These are phyloP conservation scores for Aphodius sticticus DNA, from an alignment of 2,888 invertebrate genomes.

Conservation along the genomic window DNA sequence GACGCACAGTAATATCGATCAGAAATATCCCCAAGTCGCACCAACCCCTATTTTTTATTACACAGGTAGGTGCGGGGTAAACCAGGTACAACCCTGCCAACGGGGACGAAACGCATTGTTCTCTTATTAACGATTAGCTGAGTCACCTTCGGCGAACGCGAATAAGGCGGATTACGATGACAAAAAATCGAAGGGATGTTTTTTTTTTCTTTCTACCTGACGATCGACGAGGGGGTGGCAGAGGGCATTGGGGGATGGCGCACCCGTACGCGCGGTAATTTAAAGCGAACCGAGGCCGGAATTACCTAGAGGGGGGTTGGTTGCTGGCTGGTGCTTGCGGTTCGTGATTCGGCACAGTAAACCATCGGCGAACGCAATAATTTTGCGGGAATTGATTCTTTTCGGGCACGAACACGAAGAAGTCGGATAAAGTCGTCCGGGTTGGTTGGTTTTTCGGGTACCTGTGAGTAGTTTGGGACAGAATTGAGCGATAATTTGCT, in stretches of 20 bases:
- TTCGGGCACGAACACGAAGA: background rate
- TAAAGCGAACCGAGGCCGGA: background rate
- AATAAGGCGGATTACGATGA: constrained; percentile 22
- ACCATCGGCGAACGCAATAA: background rate
- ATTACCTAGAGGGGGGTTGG: background rate
- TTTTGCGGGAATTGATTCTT: background rate
- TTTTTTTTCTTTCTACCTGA: background rate
- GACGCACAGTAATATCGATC: constrained; percentile 25
- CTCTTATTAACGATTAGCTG: constrained; percentile 26
- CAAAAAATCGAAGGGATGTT: constrained; percentile 10
- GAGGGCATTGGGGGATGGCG: background rate
- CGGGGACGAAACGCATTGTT: constrained; percentile 19
- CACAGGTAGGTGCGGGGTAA: constrained; percentile 9
- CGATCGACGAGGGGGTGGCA: background rate
- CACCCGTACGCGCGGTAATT: background rate
- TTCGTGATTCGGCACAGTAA: background rate
- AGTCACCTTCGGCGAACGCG: constrained; percentile 13
- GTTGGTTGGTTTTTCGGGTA: background rate
- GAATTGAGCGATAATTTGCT: no score
- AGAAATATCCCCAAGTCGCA: background rate
- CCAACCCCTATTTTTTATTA: constrained; percentile 10
- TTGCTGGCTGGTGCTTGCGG: background rate
- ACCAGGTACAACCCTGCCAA: background rate
- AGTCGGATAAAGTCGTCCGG: background rate
- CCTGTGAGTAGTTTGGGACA: background rate